Conservation (phyloP, 2,113 vertebrate genomes). For the human region GRCh38 chr13:97681501-97682000, state of each 20-base stretch:
- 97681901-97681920: background rate
- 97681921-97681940: background rate
- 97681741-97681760: slow-evolving; percentile 76
- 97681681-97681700: background rate
- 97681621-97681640: background rate
- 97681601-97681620: too few species aligned
- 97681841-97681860: background rate
- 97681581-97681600: background rate
- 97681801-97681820: slow-evolving; percentile 69
- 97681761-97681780: slow-evolving; percentile 79
- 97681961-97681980: background rate
- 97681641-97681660: background rate
- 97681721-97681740: slow-evolving; percentile 68
- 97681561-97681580: background rate
- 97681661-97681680: background rate
- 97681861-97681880: slow-evolving; percentile 43
- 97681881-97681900: background rate
- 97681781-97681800: slow-evolving; percentile 74
- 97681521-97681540: slow-evolving; percentile 39
- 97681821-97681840: slow-evolving; percentile 83
- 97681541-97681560: background rate
- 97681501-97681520: background rate
- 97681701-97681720: background rate
- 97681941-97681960: background rate
- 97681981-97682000: background rate